A percentile compares a stretch with the other conserved stretches of the same genome.
Conservation (phyloP, 2,797 vertebrate genomes). For the Acipenser oxyrinchus region DNA sequence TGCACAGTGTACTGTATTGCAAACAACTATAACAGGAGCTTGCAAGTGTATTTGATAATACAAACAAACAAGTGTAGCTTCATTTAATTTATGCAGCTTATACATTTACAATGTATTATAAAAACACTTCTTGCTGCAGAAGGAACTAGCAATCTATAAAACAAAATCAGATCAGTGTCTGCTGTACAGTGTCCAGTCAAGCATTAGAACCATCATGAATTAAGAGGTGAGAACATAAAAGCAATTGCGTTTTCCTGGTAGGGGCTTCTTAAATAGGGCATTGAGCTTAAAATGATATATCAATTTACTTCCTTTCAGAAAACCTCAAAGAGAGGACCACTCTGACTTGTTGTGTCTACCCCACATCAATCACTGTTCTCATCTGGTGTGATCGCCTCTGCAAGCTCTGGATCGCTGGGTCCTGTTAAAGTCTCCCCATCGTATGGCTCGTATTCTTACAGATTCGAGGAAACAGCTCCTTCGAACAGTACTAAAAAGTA, state of each 20-base stretch:
- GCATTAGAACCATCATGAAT: conserved; percentile 46
- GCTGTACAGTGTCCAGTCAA: conserved; percentile 25
- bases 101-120: too few relatives aligned
- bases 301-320: conserved; percentile 85
- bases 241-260: conserved; percentile 71
- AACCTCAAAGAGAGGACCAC: conserved; percentile 88
- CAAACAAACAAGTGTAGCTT: too few relatives aligned
- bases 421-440: background rate
- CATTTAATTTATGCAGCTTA: too few relatives aligned
- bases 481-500: too few relatives aligned
- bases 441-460: background rate
- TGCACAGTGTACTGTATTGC: too few relatives aligned
- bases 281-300: conserved; percentile 87
- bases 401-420: conserved; percentile 16
- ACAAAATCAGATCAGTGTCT: conserved; percentile 54
- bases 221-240: conserved; percentile 49
- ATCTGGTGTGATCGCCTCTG: conserved; percentile 54
- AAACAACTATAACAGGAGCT: too few relatives aligned
- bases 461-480: too few relatives aligned
- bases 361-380: conserved; percentile 89
- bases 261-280: conserved; percentile 69
- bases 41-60: too few relatives aligned
- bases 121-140: too few relatives aligned
- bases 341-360: conserved; percentile 74
- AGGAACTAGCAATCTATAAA: conserved; percentile 22